Evolutionary conservation across 2,797 vertebrate species (phyloP), one percentile per base, ranked within the genome.

Genomic region (Sciurus carolinensis): DNA sequence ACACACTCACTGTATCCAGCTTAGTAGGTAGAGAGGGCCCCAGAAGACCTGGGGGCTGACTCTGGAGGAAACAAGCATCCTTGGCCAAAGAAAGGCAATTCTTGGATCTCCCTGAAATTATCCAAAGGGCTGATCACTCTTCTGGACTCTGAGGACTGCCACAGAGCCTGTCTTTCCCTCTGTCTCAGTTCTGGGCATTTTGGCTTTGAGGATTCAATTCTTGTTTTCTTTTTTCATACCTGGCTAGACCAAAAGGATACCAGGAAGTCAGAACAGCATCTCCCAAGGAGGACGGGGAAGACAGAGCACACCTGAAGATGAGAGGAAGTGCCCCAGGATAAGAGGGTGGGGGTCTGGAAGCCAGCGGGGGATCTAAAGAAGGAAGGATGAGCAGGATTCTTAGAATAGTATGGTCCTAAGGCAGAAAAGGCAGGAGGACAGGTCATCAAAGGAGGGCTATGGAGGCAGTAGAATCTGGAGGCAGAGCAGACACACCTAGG

Each of bases 171-270:
- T 33, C 54, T 77, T 33, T 72, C 62, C 76, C 28, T 39, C 42
- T 54, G 28, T 30, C 54, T 85, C 54, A 26, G 22, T 54, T 33
- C 52, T n/a, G 59, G 73, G n/a, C 39, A 28, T 84, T 91, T 89
- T 28, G 77, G 22, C 75, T 89, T 81, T 54, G 36, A 62, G 87
- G 36, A 42, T 59, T 83, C 75, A 42, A 89, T 69, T 39, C 20
- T 26, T 77, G n/a, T 36, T 64, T 80, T 30, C 44, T 85, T 64
- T 96, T 92, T 75, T 39, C 20, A 28, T 67, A 62, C 67, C 87
- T 90, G 76, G 36, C 39, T 87, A 82, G 83, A n/a, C 59, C 59
- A 59, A 66, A 62, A 42, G 44, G n/a, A 76, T 42, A 69, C 39
- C 8, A 52, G 26, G 42, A 90, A 94, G 79, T 88, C 91, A 83